These are phyloP conservation scores for Spilosoma lubricipeda DNA, from an alignment of 2,888 invertebrate species.

Conservation along the genomic window DNA sequence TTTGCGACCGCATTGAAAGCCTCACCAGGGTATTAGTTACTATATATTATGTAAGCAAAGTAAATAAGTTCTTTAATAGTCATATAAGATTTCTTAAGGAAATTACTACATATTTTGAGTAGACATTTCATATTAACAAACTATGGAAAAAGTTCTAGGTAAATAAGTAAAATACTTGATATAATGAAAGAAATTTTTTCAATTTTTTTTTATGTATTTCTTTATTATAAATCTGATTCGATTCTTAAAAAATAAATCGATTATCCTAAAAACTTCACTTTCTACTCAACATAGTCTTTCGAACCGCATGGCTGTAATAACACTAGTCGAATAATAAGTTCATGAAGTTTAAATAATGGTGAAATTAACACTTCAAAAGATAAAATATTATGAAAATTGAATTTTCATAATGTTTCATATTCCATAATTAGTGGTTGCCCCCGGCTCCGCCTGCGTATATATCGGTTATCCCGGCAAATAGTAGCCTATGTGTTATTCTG, in stretches of 20 bases:
- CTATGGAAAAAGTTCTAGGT: neutral
- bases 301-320: neutral
- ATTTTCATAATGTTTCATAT: neutral
- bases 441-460: no score
- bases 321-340: neutral
- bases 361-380: neutral
- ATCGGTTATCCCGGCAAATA: no score
- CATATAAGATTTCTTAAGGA: neutral
- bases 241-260: neutral
- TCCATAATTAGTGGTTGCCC: no score
- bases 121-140: neutral
- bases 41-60: conserved; percentile 1
- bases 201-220: neutral
- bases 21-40: conserved; percentile 15
- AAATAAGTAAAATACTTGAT: no score
- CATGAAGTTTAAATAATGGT: neutral
- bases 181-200: neutral
- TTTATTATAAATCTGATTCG: neutral
- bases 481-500: no score
- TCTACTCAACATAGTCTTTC: neutral
- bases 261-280: neutral
- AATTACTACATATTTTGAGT: neutral
- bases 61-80: neutral
- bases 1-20: conserved; percentile 30
- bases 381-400: neutral